Evolutionary conservation across 2,113 vertebrate genomes (phyloP), one percentile per base, ranked within the genome.

Genomic region (Alces alces): DNA sequence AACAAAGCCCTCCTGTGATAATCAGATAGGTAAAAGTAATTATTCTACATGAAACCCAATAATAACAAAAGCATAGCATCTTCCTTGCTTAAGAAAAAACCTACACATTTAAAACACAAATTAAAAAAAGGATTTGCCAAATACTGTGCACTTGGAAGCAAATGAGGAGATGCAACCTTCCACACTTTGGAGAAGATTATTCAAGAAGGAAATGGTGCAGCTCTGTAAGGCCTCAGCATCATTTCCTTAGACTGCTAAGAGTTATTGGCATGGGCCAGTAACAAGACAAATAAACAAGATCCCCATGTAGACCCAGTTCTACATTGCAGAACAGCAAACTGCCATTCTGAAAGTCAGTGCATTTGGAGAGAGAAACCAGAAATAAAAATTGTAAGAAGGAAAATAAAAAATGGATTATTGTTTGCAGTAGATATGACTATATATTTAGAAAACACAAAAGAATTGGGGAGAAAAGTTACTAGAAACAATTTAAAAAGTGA

Each of bases 81-180:
- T 61, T 64, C 30, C 45, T 33, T 89, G 84, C 61, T 57, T 66
- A 96, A 86, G 14, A 79, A 79, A 87, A 87, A 3, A 86, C 13
- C 1, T 86, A 33, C 11, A 92, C 90, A 89, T 47, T 78, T 52
- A 85, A 97, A 94, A 64, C 2, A 90, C 2, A 89, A 13, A 21
- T 10, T 39, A 70, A 85, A 16, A 80, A 96, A 96, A 96, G 91
- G 52, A 79, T 47, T 76, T 90, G 28, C 23, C 58, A 97, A 87
- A 64, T 27, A 54, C 21, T 61, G 80, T 21, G 25, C 21, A 64
- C 28, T 91, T 58, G 28, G n/a, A 50, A 89, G 36, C 28, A 85
- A 66, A 86, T 1, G 19, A 25, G n/a, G 43, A 33, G 15, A 30
- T 82, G 25, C 19, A 91, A 28, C 21, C 19, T 88, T 89, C 12